Base-by-base conservation (phyloP, 2,888 invertebrate genomes). In the Eubasilissa splendida region DNA sequence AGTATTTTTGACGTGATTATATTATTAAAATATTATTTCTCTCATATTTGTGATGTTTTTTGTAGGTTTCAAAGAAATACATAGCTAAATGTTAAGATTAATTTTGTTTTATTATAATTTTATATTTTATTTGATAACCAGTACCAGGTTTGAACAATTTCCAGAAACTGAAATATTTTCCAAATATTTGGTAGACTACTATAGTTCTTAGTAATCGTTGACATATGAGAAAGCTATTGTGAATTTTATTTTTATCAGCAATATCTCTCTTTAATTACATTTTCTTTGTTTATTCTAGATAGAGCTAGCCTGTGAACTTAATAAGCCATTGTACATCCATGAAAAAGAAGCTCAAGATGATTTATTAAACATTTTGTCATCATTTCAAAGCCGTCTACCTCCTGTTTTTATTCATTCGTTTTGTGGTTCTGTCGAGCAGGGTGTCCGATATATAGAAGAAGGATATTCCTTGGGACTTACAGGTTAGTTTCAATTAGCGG, bases 281-380 rank as follows among this genome's bases (percentile, higher is more conserved):
- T 14, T 5, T 12, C 14, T 52, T 10, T 68, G 68, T 31, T 14
- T 10, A 22, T 89, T 89, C 7, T 88, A 95, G 95, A 93, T 95
- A 74, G 93, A 95, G 88, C 91, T 98, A 86, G 98, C 98, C 71
- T 95, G 96, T 86, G 94, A 95, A 85, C 89, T 98, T 70, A 92
- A 94, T 80, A 98, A 97, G 87, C 97, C 98, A 1, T 88, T 98
- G 63, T 93, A 97, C 86, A 93, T 98, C 70, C 97, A 97, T 88
- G 98, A 98, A 89, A 93, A 97, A 87, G 97, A 97, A 85, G 98
- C 98, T 22, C 96, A 97, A 86, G 92, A 93, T 31, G 97, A 97
- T 88, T 91, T 98, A 85, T 89, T 97, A 84, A 92, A 93, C 86
- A 95, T 97, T 80, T 86, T 90, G 22, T 89, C 88, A n/a, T 89